A percentile compares a stretch with the other conserved stretches of the same genome.
Evolutionary conservation across 2,888 invertebrate genomes (phyloP).

Genomic region (Cheilosia pagana): DNA sequence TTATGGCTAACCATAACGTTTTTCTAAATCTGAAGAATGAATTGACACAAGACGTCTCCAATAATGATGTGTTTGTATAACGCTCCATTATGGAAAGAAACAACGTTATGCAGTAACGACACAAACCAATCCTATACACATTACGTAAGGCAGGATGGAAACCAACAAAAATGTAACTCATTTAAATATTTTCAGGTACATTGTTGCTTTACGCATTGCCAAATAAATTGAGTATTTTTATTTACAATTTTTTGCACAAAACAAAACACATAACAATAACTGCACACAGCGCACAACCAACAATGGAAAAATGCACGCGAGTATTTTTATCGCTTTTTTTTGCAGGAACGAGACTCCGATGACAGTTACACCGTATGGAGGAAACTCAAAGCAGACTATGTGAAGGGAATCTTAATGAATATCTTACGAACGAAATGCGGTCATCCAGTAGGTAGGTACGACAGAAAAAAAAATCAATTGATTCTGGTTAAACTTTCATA

Average conservation of each 20-base stretch:
- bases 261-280: slow-evolving; percentile 17
- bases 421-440: slow-evolving; percentile 51
- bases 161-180: neutral
- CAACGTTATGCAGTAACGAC: neutral
- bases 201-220: slow-evolving; percentile 35
- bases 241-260: slow-evolving; percentile 39
- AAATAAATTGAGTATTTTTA: slow-evolving; percentile 19
- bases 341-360: slow-evolving; percentile 35
- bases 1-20: too few relatives aligned
- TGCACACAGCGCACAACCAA: slow-evolving; percentile 5
- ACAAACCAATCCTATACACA: neutral
- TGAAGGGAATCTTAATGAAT: slow-evolving; percentile 59
- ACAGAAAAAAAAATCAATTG: slow-evolving; percentile 15
- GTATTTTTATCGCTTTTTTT: slow-evolving; percentile 32
- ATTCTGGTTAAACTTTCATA: slow-evolving; percentile 48
- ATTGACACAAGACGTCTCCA: too few relatives aligned
- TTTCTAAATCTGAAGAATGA: too few relatives aligned
- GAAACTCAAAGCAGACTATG: slow-evolving; percentile 45
- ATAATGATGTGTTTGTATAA: too few relatives aligned
- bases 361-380: slow-evolving; percentile 34
- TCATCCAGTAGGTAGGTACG: slow-evolving; percentile 27
- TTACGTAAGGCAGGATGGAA: slow-evolving; percentile 21
- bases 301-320: slow-evolving; percentile 31
- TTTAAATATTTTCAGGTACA: neutral
- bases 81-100: neutral